Base-by-base conservation (phyloP, 2,888 invertebrate species). In the Pandemis cinnamomeana region DNA sequence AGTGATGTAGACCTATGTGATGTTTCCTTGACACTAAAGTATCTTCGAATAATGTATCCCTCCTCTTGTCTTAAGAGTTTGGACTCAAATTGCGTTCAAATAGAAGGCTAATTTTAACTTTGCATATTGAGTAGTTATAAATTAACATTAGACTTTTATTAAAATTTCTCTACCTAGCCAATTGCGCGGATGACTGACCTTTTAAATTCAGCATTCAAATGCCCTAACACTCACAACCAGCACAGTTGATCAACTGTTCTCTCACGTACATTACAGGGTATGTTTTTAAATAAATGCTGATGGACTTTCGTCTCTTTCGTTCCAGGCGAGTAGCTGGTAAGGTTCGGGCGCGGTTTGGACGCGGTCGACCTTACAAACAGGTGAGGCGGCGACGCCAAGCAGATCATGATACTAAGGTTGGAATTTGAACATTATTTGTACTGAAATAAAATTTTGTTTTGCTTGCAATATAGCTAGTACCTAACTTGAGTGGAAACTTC, bases 331-430 rank as follows among this genome's bases (percentile, higher is more conserved):
- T 87, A 85, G 83, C 85, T 82, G 84, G 93, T 91, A 89, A 91
- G 93, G 93, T 81, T 87, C 91, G 92, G 87, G 87, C 91, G 92
- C 92, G 91, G 89, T 80, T 81, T 82, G 82, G 83, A 85, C 91
- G 93, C 92, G 92, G 89, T 92, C 93, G 93, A 84, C 93, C 93
- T 93, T 93, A 92, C 93, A 87, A 90, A 91, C 91, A 93, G 93
- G 93, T 93, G 93, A 93, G 93, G 94, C 91, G 92, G 89, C 89
- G 87, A 85, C 91, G 91, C 91, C 90, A 90, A 90, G 88, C 89
- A 92, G 93, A 94, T 87, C 93, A 93, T 94, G 94, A 90, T 94
- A 89, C 92, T 94, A 94, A 94, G 94, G 94, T 94, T 92, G 89
- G 93, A 90, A 88, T 88, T 85, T 88, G 27, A 85, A 87, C 88